phyloP scores from a whole-genome alignment of 2,797 vertebrate genomes.

The Notamacropus eugenii region DNA sequence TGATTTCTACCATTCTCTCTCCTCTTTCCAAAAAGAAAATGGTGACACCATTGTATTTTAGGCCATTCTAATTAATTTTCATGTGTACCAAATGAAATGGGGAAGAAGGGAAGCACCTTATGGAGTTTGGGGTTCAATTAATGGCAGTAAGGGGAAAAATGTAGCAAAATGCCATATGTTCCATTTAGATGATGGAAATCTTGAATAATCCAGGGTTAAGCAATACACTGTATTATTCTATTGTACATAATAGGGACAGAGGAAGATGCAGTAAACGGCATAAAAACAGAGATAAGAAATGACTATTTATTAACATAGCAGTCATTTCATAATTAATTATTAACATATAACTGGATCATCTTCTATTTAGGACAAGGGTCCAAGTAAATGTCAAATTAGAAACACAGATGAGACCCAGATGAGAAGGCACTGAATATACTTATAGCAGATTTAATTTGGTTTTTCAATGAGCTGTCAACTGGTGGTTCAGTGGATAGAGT shows the following conservation, averaged over 20 bases:
- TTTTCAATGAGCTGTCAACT: neutral
- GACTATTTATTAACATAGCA: neutral
- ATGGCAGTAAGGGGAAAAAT: neutral
- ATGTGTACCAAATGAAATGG: constrained; percentile 38
- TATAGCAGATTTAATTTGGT: neutral
- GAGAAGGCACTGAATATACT: neutral
- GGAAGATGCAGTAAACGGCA: neutral
- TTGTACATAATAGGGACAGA: neutral
- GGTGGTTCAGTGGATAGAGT: neutral
- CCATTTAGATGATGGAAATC: constrained; percentile 6
- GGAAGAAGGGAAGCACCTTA: constrained; percentile 19
- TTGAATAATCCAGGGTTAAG: constrained; percentile 41
- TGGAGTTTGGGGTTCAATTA: constrained; percentile 33
- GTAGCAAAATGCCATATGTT: constrained; percentile 7
- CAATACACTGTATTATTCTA: neutral
- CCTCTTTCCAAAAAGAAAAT: neutral
- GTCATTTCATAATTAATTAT: neutral
- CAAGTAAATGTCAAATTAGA: neutral
- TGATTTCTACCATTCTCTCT: neutral
- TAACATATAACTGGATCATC: neutral
- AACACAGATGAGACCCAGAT: neutral
- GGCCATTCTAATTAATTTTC: constrained; percentile 48
- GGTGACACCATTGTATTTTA: constrained; percentile 51
- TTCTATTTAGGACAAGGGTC: neutral
- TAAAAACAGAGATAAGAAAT: neutral